Evolutionary conservation across 2,797 vertebrate genomes (phyloP), one percentile per base, ranked within the genome.

Genomic region (Diplodus puntazzo): DNA sequence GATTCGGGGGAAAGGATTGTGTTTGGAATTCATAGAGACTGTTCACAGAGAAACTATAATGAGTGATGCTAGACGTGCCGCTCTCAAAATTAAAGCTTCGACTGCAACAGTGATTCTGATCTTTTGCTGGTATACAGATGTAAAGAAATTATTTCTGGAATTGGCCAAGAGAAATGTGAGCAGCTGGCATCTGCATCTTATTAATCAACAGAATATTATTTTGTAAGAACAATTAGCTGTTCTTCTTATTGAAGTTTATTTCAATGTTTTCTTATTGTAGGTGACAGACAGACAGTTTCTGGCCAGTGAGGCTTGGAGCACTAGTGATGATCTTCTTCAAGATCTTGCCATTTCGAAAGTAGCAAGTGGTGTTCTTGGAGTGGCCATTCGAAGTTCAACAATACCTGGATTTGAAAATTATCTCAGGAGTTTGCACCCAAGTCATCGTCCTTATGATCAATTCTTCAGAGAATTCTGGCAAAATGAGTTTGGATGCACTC

Each of bases 271-370:
- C 2, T 42, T 5, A 0, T 25, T 59, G 50, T 23, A 92, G 92
- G 88, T 93, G 55, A 93, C 90, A 49, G 88, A 87, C 75, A 88
- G 91, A 25, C 90, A 94, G 73, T 95, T 94, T 72, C 73, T 96
- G 50, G 94, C 94, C 77, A 95, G 94, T 58, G 95, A 95, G 79
- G 89, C 92, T 11, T 95, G 94, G 94, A 95, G 95, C 42, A 70
- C 55, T 13, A 70, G 42, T 43, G 42, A 43, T 43, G 42, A 43
- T 43, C 42, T 43, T 43, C 42, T 43, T 13, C 42, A 43, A 3
- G 42, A 43, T 43, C 43, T 13, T 13, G 11, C 43, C 43, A 45
- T 45, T 12, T 45, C 43, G 4, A 45, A 45, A 45, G 43, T 45
- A 12, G 43, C 43, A 45, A 45, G 11, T 45, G 43, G 43, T 45